Conservation (phyloP, 2,113 vertebrate genomes). For the Crotalus helleri region DNA sequence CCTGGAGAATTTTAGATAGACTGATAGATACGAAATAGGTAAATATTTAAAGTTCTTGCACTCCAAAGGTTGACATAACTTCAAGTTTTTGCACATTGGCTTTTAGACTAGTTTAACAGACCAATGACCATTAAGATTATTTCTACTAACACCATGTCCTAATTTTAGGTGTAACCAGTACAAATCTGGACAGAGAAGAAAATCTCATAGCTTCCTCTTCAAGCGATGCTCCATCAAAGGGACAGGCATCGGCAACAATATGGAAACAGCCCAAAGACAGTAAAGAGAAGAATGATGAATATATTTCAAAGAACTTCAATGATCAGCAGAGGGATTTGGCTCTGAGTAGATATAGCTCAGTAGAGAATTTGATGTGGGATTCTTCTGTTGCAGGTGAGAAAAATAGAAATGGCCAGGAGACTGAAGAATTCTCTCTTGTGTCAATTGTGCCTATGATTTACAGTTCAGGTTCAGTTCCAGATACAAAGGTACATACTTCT, state of each 20-base stretch:
- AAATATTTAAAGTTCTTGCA: background rate
- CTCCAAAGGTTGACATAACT: too few relatives aligned
- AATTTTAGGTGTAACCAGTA: conserved; percentile 54
- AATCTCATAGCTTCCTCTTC: conserved; percentile 67
- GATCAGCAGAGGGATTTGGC: conserved; percentile 70
- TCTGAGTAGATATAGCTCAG: conserved; percentile 70
- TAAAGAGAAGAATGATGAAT: conserved; percentile 78
- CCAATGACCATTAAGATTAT: background rate
- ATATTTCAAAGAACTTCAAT: conserved; percentile 74
- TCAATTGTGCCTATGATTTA: background rate
- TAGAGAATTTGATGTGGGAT: conserved; percentile 73
- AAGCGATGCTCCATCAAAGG: conserved; percentile 65
- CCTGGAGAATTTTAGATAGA: background rate
- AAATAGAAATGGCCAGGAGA: background rate
- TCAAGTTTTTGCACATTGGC: background rate
- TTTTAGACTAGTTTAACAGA: background rate
- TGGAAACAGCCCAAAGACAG: conserved; percentile 80
- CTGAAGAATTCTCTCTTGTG: background rate
- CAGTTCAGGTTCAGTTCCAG: background rate
- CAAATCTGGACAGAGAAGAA: conserved; percentile 65
- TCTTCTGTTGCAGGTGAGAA: conserved; percentile 76
- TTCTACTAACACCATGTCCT: conserved; percentile 18
- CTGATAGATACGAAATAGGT: background rate
- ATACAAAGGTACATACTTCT: background rate
- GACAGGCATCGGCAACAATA: conserved; percentile 66